Evolutionary conservation across 2,888 invertebrate species (phyloP), one percentile per base, ranked within the genome.

Genomic region (Luffia ferchaultella): DNA sequence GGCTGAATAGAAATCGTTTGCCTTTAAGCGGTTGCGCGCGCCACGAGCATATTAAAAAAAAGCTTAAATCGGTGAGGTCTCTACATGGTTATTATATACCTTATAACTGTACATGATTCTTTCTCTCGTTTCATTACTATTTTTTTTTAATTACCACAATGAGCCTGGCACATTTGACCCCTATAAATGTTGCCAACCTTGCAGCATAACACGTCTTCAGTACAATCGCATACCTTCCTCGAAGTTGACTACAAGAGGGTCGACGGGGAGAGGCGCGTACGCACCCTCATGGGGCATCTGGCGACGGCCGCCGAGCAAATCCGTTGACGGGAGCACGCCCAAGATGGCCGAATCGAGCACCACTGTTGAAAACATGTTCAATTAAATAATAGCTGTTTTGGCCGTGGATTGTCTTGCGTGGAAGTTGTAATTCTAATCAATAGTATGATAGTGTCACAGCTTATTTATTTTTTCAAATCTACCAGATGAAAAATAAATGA

Each of bases 141-240:
- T 30, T 30, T 30, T 30, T 30, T 30, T 30, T 30, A 30, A n/a
- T n/a, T n/a, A n/a, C n/a, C n/a, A n/a, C 5, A 3, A 30, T 7
- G 30, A 30, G 30, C 30, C 30, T 7, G 30, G 30, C 30, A 30
- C 30, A 12, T 30, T 12, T 3, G 30, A 30, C 30, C 30, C 30
- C 30, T 30, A 30, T 3, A 30, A 12, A 3, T 30, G 30, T 3
- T 30, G 30, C 30, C 30, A 30, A 12, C 12, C 5, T 3, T 30
- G 30, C 30, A 30, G 30, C 30, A 30, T 30, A 30, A 30, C 30
- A 12, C 70, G 70, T 65, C 73, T 73, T 84, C 88, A 88, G 86
- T 89, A 90, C 76, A 90, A 87, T 70, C 89, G 88, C 90, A 90
- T 90, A 90, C 91, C 91, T 90, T 91, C 91, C 85, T 91, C 91